Evolutionary conservation across 2,113 vertebrate genomes (phyloP).

Genomic region (Sigmodon hispidus): DNA sequence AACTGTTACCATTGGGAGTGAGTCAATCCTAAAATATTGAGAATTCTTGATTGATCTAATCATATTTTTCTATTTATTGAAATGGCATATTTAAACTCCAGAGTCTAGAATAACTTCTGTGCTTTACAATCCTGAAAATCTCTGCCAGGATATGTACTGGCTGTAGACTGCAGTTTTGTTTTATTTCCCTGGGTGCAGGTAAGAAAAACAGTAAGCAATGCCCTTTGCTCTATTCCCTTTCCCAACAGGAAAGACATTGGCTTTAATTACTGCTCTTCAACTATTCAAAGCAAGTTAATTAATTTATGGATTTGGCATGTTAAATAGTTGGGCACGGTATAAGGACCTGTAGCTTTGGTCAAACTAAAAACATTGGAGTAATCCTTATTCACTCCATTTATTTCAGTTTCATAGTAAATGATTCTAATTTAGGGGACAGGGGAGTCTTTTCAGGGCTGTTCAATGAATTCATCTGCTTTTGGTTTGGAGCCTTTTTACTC

Average conservation of each 20-base stretch:
- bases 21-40: conserved; percentile 45
- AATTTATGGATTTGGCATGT: conserved; percentile 60
- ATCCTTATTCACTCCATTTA: background rate
- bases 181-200: conserved; percentile 64
- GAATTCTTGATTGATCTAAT: background rate
- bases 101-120: conserved; percentile 1
- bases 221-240: conserved; percentile 24
- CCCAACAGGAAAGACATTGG: conserved; percentile 56
- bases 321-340: background rate
- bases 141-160: conserved; percentile 57
- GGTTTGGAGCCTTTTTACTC: background rate
- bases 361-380: background rate
- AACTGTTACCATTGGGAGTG: background rate
- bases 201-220: conserved; percentile 55
- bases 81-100: conserved; percentile 53
- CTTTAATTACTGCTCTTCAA: conserved; percentile 68
- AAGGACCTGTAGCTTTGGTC: background rate
- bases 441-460: background rate
- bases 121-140: background rate
- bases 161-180: conserved; percentile 63
- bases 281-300: conserved; percentile 63
- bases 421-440: background rate
- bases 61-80: conserved; percentile 51
- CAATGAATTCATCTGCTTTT: conserved; percentile 45
- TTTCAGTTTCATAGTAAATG: conserved; percentile 7